A percentile compares a stretch with the other conserved stretches of the same genome.
Conservation (phyloP, 2,113 vertebrate species). For the Prietella phreatophila region DNA sequence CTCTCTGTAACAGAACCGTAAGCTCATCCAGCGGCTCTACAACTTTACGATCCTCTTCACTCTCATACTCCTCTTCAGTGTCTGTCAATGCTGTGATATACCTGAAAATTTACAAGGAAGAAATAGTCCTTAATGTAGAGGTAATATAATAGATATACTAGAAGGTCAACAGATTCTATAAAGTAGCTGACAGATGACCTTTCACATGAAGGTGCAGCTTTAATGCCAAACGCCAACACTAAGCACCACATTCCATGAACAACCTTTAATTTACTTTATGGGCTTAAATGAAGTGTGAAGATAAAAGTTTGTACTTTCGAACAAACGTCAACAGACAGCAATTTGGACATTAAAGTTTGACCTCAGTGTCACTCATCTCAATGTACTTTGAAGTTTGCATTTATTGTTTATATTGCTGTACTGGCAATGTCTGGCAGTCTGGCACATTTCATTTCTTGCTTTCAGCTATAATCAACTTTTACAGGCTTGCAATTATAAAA, state of each 20-base stretch:
- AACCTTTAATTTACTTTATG: background rate
- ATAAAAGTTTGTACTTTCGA: background rate
- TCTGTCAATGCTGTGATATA: slow-evolving; percentile 94
- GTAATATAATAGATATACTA: background rate
- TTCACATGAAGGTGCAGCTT: background rate
- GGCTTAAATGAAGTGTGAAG: background rate
- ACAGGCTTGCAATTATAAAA: slow-evolving; percentile 12
- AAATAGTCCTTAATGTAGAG: background rate
- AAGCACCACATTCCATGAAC: background rate
- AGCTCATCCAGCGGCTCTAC: slow-evolving; percentile 65
- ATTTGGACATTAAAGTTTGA: background rate
- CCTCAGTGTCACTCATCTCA: background rate
- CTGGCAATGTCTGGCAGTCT: background rate
- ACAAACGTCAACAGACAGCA: background rate
- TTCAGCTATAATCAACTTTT: slow-evolving; percentile 22
- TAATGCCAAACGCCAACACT: background rate
- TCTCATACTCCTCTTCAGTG: slow-evolving; percentile 81
- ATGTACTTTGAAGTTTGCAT: background rate
- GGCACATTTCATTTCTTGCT: background rate
- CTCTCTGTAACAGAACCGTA: slow-evolving; percentile 71
- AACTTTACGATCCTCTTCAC: slow-evolving; percentile 54
- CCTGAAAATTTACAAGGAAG: slow-evolving; percentile 68
- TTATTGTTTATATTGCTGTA: slow-evolving; percentile 5
- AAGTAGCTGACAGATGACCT: background rate
- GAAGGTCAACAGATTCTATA: background rate